Evolutionary conservation across 2,888 invertebrate genomes (phyloP), one percentile per base, ranked within the genome.

Genomic region (Strigamia maritima): DNA sequence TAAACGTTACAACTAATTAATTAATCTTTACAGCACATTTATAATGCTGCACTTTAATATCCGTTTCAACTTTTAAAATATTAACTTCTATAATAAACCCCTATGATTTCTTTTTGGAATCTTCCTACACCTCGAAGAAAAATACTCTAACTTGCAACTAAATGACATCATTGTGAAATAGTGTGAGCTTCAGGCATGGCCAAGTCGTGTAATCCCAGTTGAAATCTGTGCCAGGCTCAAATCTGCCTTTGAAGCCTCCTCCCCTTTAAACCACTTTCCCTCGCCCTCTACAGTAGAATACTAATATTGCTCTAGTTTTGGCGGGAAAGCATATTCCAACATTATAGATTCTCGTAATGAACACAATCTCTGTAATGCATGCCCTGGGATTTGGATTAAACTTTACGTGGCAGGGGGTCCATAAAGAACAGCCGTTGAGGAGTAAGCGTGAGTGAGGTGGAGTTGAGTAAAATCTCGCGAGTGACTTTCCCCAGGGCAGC

Each of bases 331-430:
- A 70, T 70, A 70, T 70, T 70, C 70, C 70, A 70, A 70, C 26
- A 70, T 70, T 70, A 70, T 70, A 70, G 70, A 70, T 70, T 70
- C 70, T 70, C 70, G 70, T 70, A 70, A 70, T 70, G 70, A 70
- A 70, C 70, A 70, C 70, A 70, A 70, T 70, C 70, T 70, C 70
- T 26, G 70, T 70, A 70, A 70, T 70, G 70, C 70, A 70, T 70
- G 70, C 70, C 70, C 70, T 70, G 70, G 70, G 70, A 70, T 70
- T 70, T 70, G 70, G 70, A 70, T 70, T 70, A 70, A 70, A 70
- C 70, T 70, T 70, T 70, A 70, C 70, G 70, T 70, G 70, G 70
- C 70, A 70, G 70, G 70, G 70, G 70, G 70, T 70, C 70, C 70
- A 70, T 70, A 70, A 70, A 70, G 70, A 70, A 70, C 70, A 70